Evolutionary conservation across 2,888 invertebrate genomes (phyloP), one percentile per base, ranked within the genome.

Genomic region (Luperina nickerlii): DNA sequence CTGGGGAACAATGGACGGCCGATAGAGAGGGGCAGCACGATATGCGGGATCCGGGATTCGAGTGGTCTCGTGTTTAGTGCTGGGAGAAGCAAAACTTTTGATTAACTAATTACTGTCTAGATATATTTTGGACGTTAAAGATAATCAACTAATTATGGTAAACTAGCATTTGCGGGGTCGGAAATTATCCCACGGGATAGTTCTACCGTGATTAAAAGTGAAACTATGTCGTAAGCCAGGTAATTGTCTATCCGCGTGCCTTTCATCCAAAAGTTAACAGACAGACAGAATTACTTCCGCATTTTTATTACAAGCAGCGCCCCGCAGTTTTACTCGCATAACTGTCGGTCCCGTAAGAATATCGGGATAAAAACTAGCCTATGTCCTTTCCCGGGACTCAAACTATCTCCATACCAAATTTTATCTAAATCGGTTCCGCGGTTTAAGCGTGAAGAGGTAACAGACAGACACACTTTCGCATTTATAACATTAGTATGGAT

Each of bases 1-100:
- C 86, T 80, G 74, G 75, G 74, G 87, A 90, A 92, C 92, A 92
- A 92, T 92, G 83, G 90, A 75, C 82, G 48, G 76, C 81, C 87
- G 81, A 67, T 89, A 89, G 84, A 79, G 88, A 71, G 76, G 82
- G 54, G 24, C 51, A 66, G 27, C 62, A 45, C 70, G 60, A 76
- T 74, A 74, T 42, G 65, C 62, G 76, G 78, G 69, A 65, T 51
- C 78, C 81, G 82, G 85, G 88, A 88, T 72, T 86, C 72, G 67
- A 88, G 81, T 74, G 85, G 51, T 60, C 76, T 68, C 70, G 71
- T 82, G 67, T 75, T 80, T 83, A 79, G 83, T 74, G 67, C 79
- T 78, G 62, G 24, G 45, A 70, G 1, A 13, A 20, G 71, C 27
- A 20, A 32, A 72, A 75, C 32, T 81, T 81, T 84, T 69, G 63